Evolutionary conservation across 1,140 invertebrate species (phyloP).

Genomic region (Chrysoperla carnea): DNA sequence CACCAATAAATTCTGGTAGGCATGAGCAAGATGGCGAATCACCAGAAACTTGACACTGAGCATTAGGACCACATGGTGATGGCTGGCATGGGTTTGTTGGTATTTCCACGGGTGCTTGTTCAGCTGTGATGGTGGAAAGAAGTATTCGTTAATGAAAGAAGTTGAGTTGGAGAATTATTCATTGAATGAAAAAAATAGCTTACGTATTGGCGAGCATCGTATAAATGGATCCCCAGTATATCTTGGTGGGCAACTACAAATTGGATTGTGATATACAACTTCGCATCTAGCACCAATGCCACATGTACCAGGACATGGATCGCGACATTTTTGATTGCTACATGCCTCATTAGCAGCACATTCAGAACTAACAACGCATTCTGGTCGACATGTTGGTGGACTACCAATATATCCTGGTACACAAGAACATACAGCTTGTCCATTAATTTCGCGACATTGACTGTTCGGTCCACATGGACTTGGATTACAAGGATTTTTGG

Average conservation of each 20-base stretch:
- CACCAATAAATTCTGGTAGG: slow-evolving; percentile 36
- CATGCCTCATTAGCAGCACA: slow-evolving; percentile 42
- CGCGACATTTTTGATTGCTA: slow-evolving; percentile 44
- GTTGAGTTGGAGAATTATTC: background rate
- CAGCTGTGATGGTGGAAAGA: background rate
- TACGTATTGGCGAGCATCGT: slow-evolving; percentile 30
- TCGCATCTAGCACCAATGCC: slow-evolving; percentile 41
- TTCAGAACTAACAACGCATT: slow-evolving; percentile 46
- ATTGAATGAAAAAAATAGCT: slow-evolving; percentile 7
- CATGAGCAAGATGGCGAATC: slow-evolving; percentile 45
- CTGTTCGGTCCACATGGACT: slow-evolving; percentile 53
- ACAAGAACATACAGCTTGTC: slow-evolving; percentile 47
- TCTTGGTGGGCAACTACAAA: slow-evolving; percentile 49
- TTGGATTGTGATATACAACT: slow-evolving; percentile 42
- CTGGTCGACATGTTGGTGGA: slow-evolving; percentile 45
- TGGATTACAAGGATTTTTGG: slow-evolving; percentile 40
- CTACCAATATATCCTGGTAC: slow-evolving; percentile 42
- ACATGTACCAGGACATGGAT: slow-evolving; percentile 51
- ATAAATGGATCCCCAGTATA: slow-evolving; percentile 56
- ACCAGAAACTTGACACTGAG: slow-evolving; percentile 38
- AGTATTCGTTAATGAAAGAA: background rate
- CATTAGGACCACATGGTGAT: slow-evolving; percentile 52
- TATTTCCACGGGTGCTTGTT: slow-evolving; percentile 4
- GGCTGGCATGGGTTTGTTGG: slow-evolving; percentile 41
- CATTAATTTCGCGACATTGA: slow-evolving; percentile 42